Evolutionary conservation across 2,113 vertebrate species (phyloP).

Genomic region (Marmota monax): DNA sequence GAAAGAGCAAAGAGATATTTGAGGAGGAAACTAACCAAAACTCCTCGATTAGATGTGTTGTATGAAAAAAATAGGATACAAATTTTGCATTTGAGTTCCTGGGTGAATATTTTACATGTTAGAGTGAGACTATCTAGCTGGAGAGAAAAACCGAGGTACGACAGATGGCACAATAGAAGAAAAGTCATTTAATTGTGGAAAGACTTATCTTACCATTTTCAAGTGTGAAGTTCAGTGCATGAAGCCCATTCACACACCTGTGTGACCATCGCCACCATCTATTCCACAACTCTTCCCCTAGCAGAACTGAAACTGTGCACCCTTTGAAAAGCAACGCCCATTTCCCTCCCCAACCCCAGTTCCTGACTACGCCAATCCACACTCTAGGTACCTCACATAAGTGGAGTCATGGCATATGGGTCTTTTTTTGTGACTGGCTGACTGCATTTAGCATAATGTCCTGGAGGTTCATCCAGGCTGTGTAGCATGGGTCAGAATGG

Average conservation of each 20-base stretch:
- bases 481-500: neutral
- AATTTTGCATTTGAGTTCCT: neutral
- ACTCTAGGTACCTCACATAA: neutral
- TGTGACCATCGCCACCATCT: neutral
- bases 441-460: neutral
- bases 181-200: neutral
- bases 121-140: neutral
- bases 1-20: neutral
- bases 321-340: neutral
- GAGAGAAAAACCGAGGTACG: neutral
- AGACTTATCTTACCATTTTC: neutral
- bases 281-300: neutral
- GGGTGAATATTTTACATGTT: neutral
- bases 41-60: neutral
- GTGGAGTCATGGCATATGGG: neutral
- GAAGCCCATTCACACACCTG: neutral
- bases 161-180: neutral
- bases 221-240: neutral
- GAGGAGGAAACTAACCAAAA: neutral
- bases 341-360: too few relatives aligned
- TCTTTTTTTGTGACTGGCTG: neutral
- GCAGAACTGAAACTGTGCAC: neutral
- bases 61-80: neutral
- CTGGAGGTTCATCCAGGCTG: neutral
- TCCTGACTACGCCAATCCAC: neutral